A percentile compares a stretch with the other conserved stretches of the same genome.
phyloP scores from a whole-genome alignment of 2,888 invertebrate genomes.

The Plebejus anna region DNA sequence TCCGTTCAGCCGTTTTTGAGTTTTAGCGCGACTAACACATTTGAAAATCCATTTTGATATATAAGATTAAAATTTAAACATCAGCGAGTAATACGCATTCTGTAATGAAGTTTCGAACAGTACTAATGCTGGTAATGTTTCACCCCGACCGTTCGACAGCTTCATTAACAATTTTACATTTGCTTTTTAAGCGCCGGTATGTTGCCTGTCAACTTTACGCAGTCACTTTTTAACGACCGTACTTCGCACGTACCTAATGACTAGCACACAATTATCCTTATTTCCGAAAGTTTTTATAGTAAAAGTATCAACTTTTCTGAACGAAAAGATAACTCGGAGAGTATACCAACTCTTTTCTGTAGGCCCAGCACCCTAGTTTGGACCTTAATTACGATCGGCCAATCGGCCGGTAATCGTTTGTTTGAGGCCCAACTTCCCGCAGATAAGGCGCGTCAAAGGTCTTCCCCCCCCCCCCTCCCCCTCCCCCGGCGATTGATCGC shows the following conservation, averaged over 20 bases:
- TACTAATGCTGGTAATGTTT: slow-evolving; percentile 1
- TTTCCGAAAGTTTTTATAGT: background rate
- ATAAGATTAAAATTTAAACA: too few relatives aligned
- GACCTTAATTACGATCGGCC: background rate
- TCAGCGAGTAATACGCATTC: background rate
- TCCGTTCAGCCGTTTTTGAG: too few relatives aligned
- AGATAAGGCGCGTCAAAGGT: background rate
- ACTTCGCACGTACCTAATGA: background rate
- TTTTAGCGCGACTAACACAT: too few relatives aligned
- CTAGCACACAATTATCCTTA: background rate
- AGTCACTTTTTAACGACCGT: slow-evolving; percentile 13
- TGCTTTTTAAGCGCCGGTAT: background rate
- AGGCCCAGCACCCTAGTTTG: background rate
- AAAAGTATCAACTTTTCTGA: background rate
- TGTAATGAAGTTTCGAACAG: background rate
- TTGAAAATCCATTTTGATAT: too few relatives aligned
- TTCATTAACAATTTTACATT: background rate
- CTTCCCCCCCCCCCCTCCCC: background rate
- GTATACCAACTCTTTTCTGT: background rate
- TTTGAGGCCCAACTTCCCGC: background rate
- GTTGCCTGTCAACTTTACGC: background rate
- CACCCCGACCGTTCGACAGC: background rate
- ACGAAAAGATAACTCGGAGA: background rate
- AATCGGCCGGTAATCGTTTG: background rate
- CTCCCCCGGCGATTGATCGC: slow-evolving; percentile 5